Conservation (phyloP, 2,888 invertebrate genomes). For the Nemapogon koenigi region DNA sequence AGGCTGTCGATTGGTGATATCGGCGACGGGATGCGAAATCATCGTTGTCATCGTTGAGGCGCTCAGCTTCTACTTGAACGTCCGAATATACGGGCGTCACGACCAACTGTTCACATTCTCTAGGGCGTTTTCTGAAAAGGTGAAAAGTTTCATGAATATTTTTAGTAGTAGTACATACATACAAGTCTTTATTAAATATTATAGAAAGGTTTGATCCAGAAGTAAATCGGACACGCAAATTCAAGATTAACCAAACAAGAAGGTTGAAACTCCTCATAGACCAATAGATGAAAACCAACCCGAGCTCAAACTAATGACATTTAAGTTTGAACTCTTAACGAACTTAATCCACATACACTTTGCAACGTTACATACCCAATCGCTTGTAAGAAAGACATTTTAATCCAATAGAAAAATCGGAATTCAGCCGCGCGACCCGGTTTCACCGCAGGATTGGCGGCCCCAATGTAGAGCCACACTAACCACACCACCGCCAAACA, state of each 20-base stretch:
- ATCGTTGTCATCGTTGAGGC: slow-evolving; percentile 93
- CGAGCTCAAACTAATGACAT: too few species aligned
- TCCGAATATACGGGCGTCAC: slow-evolving; percentile 84
- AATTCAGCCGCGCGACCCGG: slow-evolving; percentile 89
- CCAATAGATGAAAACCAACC: too few species aligned
- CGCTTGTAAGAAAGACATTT: slow-evolving; percentile 72
- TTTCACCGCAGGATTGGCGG: slow-evolving; percentile 93
- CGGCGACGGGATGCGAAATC: slow-evolving; percentile 92
- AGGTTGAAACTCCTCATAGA: too few species aligned
- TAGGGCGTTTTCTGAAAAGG: slow-evolving; percentile 74
- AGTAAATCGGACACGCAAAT: too few species aligned
- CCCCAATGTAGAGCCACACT: slow-evolving; percentile 93
- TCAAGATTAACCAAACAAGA: too few species aligned
- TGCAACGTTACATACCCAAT: slow-evolving; percentile 73
- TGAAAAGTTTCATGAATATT: too few species aligned
- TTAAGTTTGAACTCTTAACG: too few species aligned
- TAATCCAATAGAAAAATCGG: slow-evolving; percentile 80
- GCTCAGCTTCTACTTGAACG: slow-evolving; percentile 80
- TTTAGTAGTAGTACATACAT: too few species aligned
- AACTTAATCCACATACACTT: too few species aligned
- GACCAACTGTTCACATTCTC: slow-evolving; percentile 86
- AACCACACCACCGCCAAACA: slow-evolving; percentile 82
- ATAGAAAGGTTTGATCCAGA: too few species aligned
- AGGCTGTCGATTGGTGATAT: slow-evolving; percentile 90
- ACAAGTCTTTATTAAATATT: too few species aligned